Percentiles rank a stretch among this genome's conserved stretches.
These are phyloP conservation scores for Drosophila formosana DNA, from an alignment of 2,888 invertebrate genomes.

Conservation along the genomic window DNA sequence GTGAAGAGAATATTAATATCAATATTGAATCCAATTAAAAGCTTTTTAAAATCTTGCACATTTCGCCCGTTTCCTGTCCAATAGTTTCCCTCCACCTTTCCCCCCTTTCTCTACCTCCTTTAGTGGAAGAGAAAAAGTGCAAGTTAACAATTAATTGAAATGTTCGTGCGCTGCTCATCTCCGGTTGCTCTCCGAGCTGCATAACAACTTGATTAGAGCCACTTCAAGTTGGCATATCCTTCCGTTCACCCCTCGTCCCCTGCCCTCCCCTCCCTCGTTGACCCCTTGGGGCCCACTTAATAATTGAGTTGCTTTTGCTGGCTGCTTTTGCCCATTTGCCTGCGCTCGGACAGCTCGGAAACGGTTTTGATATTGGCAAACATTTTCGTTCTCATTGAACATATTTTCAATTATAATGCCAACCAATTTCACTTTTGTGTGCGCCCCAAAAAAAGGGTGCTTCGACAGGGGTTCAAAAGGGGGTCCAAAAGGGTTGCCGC, in stretches of 20 bases:
- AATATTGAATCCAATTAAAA: background rate
- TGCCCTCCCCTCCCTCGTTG: background rate
- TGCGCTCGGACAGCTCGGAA: slow-evolving; percentile 9
- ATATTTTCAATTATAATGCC: slow-evolving; percentile 71
- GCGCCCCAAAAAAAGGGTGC: slow-evolving; percentile 10
- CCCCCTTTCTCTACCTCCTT: background rate
- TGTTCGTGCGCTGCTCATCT: background rate
- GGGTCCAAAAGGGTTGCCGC: slow-evolving; percentile 19
- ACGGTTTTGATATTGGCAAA: slow-evolving; percentile 43
- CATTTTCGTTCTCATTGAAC: slow-evolving; percentile 61
- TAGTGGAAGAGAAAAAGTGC: background rate
- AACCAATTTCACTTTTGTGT: slow-evolving; percentile 46
- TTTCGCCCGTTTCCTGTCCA: background rate
- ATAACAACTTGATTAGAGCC: slow-evolving; percentile 5
- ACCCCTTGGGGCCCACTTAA: slow-evolving; percentile 34
- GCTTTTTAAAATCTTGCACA: background rate
- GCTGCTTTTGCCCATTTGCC: slow-evolving; percentile 50
- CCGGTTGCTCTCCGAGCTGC: background rate
- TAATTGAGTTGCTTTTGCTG: slow-evolving; percentile 62
- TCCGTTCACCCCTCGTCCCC: background rate
- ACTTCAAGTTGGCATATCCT: slow-evolving; percentile 3
- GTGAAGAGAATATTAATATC: no score
- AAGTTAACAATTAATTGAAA: background rate
- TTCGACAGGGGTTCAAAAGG: background rate
- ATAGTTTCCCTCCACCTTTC: background rate